Base-by-base conservation (phyloP, 2,888 invertebrate species). In the Melangyna quadrimaculata region DNA sequence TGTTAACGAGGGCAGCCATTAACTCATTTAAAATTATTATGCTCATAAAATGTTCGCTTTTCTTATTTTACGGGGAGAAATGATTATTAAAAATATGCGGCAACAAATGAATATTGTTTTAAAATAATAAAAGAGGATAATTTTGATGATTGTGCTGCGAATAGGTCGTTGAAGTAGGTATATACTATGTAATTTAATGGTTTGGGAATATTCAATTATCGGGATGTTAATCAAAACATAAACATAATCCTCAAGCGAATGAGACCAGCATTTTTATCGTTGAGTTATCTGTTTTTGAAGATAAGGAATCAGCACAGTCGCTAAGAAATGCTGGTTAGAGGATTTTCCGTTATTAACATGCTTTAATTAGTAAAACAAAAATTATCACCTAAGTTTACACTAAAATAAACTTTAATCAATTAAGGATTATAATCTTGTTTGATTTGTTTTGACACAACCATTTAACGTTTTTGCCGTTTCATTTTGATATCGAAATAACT, bases 1-100 rank as follows among this genome's bases (percentile, higher is more conserved):
- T 73, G 86, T 78, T 86, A 86, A 86, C 86, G 80, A 86, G 86
- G 86, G 73, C 78, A 80, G 78, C 81, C 86, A 86, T 86, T 86
- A 86, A 86, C 69, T 86, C 81, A 86, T 78, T 86, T 77, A 73
- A 73, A 86, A 57, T 86, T 86, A 86, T 81, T 81, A 73, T 70
- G 63, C 77, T 73, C 81, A 51, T 86, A 86, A 86, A 86, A 78
- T 80, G 69, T 24, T 27, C 32, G 65, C 27, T 17, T 57, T 48
- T 71, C 32, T 37, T 43, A 45, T 40, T 55, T 22, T 61, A 14
- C 3, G 74, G 73, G 78, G 53, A n/a, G 24, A 40, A 69, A 45
- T 24, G 48, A 73, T 55, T 70, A 86, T 81, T 86, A 86, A 81
- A 86, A 81, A 77, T 27, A 69, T 81, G 77, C 77, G 77, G 86